Evolutionary conservation across 1,140 invertebrate species (phyloP).

Genomic region (Pseudobourletiella spinata): DNA sequence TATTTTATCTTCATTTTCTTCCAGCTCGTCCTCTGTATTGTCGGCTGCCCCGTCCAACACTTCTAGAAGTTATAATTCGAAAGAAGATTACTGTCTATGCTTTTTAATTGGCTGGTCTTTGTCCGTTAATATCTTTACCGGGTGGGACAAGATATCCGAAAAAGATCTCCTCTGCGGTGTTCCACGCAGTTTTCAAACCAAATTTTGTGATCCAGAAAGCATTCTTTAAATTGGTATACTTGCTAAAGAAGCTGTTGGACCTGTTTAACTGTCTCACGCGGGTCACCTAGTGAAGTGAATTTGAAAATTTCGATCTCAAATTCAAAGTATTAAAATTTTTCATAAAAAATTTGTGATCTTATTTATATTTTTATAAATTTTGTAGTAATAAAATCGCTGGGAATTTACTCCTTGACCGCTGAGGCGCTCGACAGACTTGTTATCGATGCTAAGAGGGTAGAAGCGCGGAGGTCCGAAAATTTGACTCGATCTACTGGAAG

Average conservation of each 20-base stretch:
- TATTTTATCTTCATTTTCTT: neutral
- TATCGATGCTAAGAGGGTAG: too few relatives aligned
- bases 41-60: neutral
- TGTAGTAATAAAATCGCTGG: too few relatives aligned
- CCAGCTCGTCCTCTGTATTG: neutral
- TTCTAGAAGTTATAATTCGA: neutral
- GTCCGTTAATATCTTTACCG: too few relatives aligned
- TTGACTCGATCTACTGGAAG: too few relatives aligned
- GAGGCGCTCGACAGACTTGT: too few relatives aligned
- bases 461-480: too few relatives aligned
- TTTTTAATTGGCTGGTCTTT: neutral
- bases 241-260: neutral
- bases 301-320: too few relatives aligned
- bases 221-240: neutral
- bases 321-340: too few relatives aligned
- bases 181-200: neutral
- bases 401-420: too few relatives aligned
- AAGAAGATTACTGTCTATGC: neutral
- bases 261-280: neutral
- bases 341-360: too few relatives aligned
- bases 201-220: neutral
- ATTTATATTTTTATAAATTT: too few relatives aligned
- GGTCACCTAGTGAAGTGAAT: too few relatives aligned
- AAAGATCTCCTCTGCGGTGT: constrained; percentile 2
- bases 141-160: neutral